phyloP scores from a whole-genome alignment of 2,113 vertebrate species.

The Cygnus buccinator region DNA sequence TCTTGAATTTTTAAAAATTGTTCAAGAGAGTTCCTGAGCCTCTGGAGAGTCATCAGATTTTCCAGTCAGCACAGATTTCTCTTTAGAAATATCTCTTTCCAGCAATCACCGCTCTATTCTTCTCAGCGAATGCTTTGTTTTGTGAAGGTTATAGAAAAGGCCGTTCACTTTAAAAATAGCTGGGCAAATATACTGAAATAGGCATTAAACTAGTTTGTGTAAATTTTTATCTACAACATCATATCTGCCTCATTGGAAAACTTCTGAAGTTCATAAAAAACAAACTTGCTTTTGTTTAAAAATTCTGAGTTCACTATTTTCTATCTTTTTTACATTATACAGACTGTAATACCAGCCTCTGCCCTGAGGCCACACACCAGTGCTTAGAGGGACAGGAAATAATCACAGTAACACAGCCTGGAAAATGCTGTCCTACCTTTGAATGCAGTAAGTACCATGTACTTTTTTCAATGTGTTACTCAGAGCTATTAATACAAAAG shows the following conservation, averaged over 20 bases:
- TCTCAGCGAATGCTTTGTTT: not conserved
- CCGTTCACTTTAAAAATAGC: not conserved
- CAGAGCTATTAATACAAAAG: not conserved
- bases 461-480: not conserved
- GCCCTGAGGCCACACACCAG: not conserved
- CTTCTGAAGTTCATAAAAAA: not conserved
- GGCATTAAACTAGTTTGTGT: not conserved
- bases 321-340: not conserved
- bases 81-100: not conserved
- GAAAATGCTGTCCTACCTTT: slow-evolving; percentile 66
- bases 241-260: not conserved
- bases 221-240: not conserved
- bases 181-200: not conserved
- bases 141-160: not conserved
- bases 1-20: not conserved
- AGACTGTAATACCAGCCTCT: slow-evolving; percentile 76
- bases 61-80: not conserved
- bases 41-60: not conserved
- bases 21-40: not conserved
- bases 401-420: not conserved
- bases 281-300: not conserved
- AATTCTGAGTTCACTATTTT: not conserved
- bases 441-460: slow-evolving; percentile 72
- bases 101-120: not conserved
- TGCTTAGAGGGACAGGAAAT: slow-evolving; percentile 65